phyloP scores from a whole-genome alignment of 2,888 invertebrate genomes.

The Caenorhabditis sp. region DNA sequence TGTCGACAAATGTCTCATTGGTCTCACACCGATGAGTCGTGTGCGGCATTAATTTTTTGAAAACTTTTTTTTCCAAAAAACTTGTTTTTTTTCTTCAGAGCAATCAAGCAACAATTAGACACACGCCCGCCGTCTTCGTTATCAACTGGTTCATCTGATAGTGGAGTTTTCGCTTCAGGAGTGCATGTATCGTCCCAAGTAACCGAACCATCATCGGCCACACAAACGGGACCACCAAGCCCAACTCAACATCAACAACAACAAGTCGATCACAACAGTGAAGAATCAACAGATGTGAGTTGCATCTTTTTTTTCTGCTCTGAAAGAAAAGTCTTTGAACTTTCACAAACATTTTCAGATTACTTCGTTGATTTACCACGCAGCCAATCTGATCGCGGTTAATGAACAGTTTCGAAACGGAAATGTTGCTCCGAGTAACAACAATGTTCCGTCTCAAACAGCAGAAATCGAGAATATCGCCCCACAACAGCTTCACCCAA shows the following conservation, averaged over 20 bases:
- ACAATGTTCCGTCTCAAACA: neutral
- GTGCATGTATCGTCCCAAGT: constrained; percentile 26
- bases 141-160: constrained; percentile 46
- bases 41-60: too few relatives aligned
- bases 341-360: constrained; percentile 30
- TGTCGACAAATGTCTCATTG: neutral
- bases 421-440: constrained; percentile 27
- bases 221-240: constrained; percentile 47
- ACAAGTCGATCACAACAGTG: neutral
- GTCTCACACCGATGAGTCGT: neutral
- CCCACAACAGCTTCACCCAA: neutral
- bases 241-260: constrained; percentile 34
- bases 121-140: constrained; percentile 48
- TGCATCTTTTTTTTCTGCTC: neutral
- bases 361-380: constrained; percentile 40
- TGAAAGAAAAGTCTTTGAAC: too few relatives aligned
- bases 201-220: constrained; percentile 23
- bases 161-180: constrained; percentile 43
- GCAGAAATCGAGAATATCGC: neutral
- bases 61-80: neutral
- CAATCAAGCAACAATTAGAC: constrained; percentile 7
- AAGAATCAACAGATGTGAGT: neutral
- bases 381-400: constrained; percentile 48
- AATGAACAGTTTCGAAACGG: constrained; percentile 52
- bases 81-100: neutral